Base-by-base conservation (phyloP, 2,113 vertebrate genomes). In the Anser cygnoides region DNA sequence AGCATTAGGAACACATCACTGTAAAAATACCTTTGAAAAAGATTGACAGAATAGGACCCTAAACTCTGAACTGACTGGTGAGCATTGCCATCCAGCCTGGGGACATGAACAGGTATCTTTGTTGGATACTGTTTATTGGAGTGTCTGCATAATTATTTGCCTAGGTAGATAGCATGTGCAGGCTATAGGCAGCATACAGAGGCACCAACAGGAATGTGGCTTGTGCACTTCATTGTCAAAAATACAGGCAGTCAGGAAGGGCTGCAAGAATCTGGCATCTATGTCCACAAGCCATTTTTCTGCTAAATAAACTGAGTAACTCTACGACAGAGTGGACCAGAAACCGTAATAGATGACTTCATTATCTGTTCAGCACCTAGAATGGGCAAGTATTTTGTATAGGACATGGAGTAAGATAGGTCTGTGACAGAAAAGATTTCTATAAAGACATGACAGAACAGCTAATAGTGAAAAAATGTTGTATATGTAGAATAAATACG, bases 391-490 rank as follows among this genome's bases (percentile, higher is more conserved):
- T 25, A 4, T 80, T 95, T 94, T 49, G 13, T 71, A 74, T 4
- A 81, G 77, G 57, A 87, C 35, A 66, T 22, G 49, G 75, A 61
- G 37, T 75, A 25, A 89, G 65, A 94, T 4, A 13, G 28, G 37
- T 75, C 65, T 0, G 0, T 84, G 85, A 81, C 65, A 90, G 79
- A 78, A 78, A 84, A 12, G 39, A 44, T 88, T 93, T 92, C 17
- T 78, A 54, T 80, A 67, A 94, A 81, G 70, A 68, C 49, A 78
- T n/a, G 57, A 72, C 13, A 33, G 52, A 81, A 65, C 29, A 88
- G 49, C 63, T 81, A 67, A 75, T 81, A 89, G 87, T 72, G 73
- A 78, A 92, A 94, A 94, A 33, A n/a, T 54, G 58, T 89, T 84
- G 21, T 35, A 49, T 62, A 31, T 0, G 3, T 46, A 73, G 70